These are phyloP conservation scores for Drosophila murphyi DNA, from an alignment of 1,140 invertebrate species.

Conservation along the genomic window DNA sequence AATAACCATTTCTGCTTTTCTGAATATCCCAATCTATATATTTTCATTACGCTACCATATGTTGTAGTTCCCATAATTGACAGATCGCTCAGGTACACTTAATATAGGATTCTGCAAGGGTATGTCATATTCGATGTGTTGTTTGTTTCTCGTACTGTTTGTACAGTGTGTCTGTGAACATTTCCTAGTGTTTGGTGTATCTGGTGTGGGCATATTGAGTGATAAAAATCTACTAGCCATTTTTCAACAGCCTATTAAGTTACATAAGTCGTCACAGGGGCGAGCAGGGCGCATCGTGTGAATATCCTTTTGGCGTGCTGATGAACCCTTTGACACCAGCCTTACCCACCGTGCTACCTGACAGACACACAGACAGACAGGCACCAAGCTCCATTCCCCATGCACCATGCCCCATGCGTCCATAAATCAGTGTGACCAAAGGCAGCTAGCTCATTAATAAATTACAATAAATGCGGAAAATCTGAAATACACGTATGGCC, in stretches of 20 bases:
- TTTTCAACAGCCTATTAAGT: slow-evolving; percentile 81
- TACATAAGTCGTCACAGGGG: slow-evolving; percentile 74
- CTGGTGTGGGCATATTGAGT: slow-evolving; percentile 49
- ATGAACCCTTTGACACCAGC: slow-evolving; percentile 72
- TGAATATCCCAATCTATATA: too few relatives aligned
- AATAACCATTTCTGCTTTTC: too few relatives aligned
- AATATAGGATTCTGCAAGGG: neutral
- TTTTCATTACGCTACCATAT: too few relatives aligned
- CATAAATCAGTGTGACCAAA: slow-evolving; percentile 65
- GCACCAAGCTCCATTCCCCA: slow-evolving; percentile 12
- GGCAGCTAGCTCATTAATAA: slow-evolving; percentile 71
- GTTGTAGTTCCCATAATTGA: neutral
- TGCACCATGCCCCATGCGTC: slow-evolving; percentile 40
- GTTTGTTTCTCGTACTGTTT: slow-evolving; percentile 22
- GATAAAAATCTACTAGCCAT: slow-evolving; percentile 74
- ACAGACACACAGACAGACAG: slow-evolving; percentile 48
- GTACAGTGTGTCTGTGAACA: slow-evolving; percentile 21
- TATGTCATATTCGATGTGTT: slow-evolving; percentile 15
- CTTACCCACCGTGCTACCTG: slow-evolving; percentile 32
- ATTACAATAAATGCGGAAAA: slow-evolving; percentile 65
- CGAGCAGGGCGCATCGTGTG: slow-evolving; percentile 44
- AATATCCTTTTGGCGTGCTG: slow-evolving; percentile 76
- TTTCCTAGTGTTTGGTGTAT: slow-evolving; percentile 18
- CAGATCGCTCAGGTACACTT: neutral
- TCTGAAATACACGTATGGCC: slow-evolving; percentile 60